A percentile compares a stretch with the other conserved stretches of the same genome.
Evolutionary conservation across 2,888 invertebrate species (phyloP).

Genomic region (Epistrophe grossulariae): DNA sequence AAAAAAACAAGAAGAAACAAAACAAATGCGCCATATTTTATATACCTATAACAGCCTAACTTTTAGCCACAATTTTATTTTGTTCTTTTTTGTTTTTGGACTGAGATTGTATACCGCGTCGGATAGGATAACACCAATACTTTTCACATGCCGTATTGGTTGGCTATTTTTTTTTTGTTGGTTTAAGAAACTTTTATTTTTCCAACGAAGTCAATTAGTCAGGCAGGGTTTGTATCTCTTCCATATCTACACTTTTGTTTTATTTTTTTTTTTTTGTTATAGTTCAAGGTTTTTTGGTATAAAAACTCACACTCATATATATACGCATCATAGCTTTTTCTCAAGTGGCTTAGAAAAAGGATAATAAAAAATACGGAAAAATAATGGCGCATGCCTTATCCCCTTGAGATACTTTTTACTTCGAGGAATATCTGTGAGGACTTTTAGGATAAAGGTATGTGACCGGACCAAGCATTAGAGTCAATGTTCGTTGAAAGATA

Average conservation of each 20-base stretch:
- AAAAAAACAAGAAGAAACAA: background rate
- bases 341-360: background rate
- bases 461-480: too few species aligned
- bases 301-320: background rate
- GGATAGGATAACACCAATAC: background rate
- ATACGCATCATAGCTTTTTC: background rate
- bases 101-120: background rate
- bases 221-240: conserved; percentile 53
- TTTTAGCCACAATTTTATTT: conserved; percentile 23
- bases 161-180: background rate
- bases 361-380: background rate
- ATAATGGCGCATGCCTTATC: background rate
- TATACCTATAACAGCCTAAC: background rate
- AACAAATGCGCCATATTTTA: background rate
- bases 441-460: too few species aligned
- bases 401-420: background rate
- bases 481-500: background rate
- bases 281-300: conserved; percentile 10
- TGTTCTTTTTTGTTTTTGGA: background rate
- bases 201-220: conserved; percentile 64
- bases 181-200: conserved; percentile 47
- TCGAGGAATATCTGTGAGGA: background rate
- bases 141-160: background rate
- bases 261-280: background rate
- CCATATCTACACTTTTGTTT: background rate